phyloP scores from a whole-genome alignment of 2,797 vertebrate species.

The Sitta carolinensis region DNA sequence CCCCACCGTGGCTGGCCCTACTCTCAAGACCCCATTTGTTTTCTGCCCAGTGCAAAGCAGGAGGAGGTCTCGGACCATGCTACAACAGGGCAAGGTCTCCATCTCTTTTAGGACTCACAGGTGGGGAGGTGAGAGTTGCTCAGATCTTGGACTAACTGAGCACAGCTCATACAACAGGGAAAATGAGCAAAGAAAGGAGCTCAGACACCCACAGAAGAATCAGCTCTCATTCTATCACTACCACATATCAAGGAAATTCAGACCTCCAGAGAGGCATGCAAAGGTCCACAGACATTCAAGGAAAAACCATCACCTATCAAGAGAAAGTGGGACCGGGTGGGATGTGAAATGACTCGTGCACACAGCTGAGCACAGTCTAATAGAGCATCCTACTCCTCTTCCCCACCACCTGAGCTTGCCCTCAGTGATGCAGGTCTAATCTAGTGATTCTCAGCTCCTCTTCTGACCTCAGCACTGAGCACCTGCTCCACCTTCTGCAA shows the following conservation, averaged over 20 bases:
- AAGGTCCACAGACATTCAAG: neutral
- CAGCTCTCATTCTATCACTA: neutral
- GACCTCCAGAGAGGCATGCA: neutral
- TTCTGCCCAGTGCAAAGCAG: neutral
- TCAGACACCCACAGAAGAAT: neutral
- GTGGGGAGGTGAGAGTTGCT: neutral
- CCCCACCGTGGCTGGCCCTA: neutral
- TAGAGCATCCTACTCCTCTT: neutral
- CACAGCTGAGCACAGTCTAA: neutral
- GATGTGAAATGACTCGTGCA: neutral
- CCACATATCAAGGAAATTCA: neutral
- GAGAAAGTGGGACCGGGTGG: neutral
- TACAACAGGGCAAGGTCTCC: neutral
- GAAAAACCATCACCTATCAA: neutral
- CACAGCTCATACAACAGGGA: accelerated
- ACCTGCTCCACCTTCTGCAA: neutral
- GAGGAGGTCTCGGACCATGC: neutral
- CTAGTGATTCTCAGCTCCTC: neutral
- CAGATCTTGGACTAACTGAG: neutral
- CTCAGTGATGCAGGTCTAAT: neutral
- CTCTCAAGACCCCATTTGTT: neutral
- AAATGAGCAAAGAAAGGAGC: neutral
- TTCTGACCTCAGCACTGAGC: neutral
- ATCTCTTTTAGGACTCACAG: neutral
- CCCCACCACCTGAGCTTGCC: neutral